Conservation (phyloP, 1,140 invertebrate genomes). For the Anastatus disparis region DNA sequence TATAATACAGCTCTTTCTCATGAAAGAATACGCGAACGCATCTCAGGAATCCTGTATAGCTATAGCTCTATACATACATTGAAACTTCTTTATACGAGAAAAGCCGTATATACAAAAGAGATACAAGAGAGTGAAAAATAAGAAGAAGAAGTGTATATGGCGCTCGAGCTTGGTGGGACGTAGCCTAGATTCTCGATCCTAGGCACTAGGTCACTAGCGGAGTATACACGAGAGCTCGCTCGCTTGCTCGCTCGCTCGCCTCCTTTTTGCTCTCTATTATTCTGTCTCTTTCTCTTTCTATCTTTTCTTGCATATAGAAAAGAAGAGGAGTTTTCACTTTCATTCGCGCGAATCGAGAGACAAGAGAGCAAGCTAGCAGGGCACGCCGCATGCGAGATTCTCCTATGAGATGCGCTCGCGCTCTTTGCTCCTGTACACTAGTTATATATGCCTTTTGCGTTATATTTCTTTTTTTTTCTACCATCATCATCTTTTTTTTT, state of each 20-base stretch:
- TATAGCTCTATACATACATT: too few species aligned
- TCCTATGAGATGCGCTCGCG: background rate
- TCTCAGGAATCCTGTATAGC: background rate
- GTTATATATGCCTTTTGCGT: slow-evolving; percentile 5
- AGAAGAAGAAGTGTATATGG: background rate
- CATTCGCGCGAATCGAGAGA: slow-evolving; percentile 52
- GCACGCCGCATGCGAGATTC: slow-evolving; percentile 14
- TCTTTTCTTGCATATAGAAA: too few species aligned
- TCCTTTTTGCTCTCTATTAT: too few species aligned
- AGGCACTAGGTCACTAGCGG: slow-evolving; percentile 63
- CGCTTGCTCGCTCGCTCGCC: too few species aligned
- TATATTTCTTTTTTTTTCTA: slow-evolving; percentile 39
- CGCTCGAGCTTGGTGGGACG: slow-evolving; percentile 30
- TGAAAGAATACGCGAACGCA: slow-evolving; percentile 3
- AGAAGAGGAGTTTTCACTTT: slow-evolving; percentile 65
- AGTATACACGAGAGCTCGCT: too few species aligned
- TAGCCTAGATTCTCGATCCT: slow-evolving; percentile 62
- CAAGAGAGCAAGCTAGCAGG: background rate
- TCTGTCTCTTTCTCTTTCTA: too few species aligned
- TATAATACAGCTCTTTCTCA: slow-evolving; percentile 1
- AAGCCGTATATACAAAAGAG: too few species aligned
- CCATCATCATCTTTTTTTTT: slow-evolving; percentile 8
- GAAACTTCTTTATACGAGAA: too few species aligned
- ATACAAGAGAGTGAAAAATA: too few species aligned
- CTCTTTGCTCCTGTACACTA: background rate